These are phyloP conservation scores for Lithophane ornitopus DNA, from an alignment of 2,888 invertebrate genomes.

Conservation along the genomic window DNA sequence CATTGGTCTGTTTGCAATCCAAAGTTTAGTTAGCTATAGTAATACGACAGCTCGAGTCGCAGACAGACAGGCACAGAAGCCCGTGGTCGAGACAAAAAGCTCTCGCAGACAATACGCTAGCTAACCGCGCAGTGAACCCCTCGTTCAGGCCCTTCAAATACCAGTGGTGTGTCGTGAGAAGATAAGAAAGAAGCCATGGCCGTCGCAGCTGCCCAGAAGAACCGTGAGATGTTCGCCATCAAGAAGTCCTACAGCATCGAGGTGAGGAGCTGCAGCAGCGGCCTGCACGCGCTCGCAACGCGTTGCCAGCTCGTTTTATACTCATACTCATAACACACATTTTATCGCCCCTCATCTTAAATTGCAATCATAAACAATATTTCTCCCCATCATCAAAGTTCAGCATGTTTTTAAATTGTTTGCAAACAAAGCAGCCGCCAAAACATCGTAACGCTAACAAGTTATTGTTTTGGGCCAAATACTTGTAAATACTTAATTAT, in stretches of 20 bases:
- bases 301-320: conserved; percentile 66
- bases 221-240: conserved; percentile 98
- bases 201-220: conserved; percentile 97
- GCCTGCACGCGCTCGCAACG: conserved; percentile 57
- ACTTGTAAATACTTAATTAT: conserved; percentile 29
- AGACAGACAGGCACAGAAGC: conserved; percentile 90
- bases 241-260: conserved; percentile 99
- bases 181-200: conserved; percentile 92
- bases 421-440: conserved; percentile 40
- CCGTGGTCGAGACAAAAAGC: conserved; percentile 91
- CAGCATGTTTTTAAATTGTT: conserved; percentile 17
- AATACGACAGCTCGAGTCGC: conserved; percentile 90
- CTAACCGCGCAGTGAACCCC: conserved; percentile 89
- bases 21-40: conserved; percentile 91
- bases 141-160: conserved; percentile 88
- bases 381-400: conserved; percentile 7
- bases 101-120: conserved; percentile 90
- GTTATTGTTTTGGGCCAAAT: conserved; percentile 20
- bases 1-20: conserved; percentile 93
- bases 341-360: conserved; percentile 15
- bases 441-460: conserved; percentile 19
- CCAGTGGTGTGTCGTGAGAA: conserved; percentile 85
- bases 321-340: conserved; percentile 34
- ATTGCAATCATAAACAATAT: conserved; percentile 1
- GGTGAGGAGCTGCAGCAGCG: conserved; percentile 92